Evolutionary conservation across 2,888 invertebrate species (phyloP).

Genomic region (Laothoe populi): DNA sequence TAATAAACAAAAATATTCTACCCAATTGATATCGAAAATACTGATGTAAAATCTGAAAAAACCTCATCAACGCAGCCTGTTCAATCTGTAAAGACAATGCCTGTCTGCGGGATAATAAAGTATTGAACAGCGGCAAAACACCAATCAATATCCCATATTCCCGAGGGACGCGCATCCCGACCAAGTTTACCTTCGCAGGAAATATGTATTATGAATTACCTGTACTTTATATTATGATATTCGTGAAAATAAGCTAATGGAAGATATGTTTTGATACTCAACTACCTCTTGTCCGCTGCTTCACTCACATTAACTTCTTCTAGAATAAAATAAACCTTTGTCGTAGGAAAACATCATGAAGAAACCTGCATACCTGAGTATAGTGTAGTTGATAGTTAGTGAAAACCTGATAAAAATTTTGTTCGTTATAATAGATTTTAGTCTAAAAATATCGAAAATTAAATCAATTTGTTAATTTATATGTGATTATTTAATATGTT

Average conservation of each 20-base stretch:
- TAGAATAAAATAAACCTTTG: too few relatives aligned
- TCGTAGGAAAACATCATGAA: too few relatives aligned
- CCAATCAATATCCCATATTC: constrained; percentile 69
- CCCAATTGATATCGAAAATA: not conserved
- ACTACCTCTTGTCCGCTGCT: too few relatives aligned
- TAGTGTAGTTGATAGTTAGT: too few relatives aligned
- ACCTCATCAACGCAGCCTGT: constrained; percentile 40
- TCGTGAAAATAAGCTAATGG: not conserved
- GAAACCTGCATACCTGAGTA: too few relatives aligned
- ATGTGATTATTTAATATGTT: too few relatives aligned
- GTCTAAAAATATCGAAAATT: too few relatives aligned
- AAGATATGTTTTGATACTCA: too few relatives aligned
- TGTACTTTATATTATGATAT: not conserved
- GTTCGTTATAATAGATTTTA: too few relatives aligned
- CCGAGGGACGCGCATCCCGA: constrained; percentile 44
- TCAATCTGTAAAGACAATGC: constrained; percentile 60
- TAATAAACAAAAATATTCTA: not conserved
- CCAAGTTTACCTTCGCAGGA: constrained; percentile 1
- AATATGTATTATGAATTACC: not conserved
- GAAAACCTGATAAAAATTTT: too few relatives aligned
- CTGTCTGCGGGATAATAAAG: constrained; percentile 60
- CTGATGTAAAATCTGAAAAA: constrained; percentile 38
- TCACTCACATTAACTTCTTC: too few relatives aligned
- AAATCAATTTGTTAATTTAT: too few relatives aligned
- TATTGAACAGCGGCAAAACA: constrained; percentile 69